These are phyloP conservation scores for Drosophila mauritiana DNA, from an alignment of 1,140 invertebrate species.

Conservation along the genomic window DNA sequence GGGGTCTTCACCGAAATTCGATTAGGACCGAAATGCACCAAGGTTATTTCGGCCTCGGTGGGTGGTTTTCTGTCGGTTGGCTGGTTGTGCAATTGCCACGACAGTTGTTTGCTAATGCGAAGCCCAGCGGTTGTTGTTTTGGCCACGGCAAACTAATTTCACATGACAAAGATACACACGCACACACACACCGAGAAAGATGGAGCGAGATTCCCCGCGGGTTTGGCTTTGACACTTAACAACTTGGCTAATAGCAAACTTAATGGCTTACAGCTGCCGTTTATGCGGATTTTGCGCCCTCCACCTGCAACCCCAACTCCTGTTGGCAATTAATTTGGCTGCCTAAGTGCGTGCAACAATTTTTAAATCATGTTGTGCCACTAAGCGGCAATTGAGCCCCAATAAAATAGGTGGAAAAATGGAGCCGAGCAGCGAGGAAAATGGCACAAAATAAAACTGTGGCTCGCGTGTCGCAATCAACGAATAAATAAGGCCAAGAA, in stretches of 20 bases:
- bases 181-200: background rate
- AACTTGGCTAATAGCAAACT: slow-evolving; percentile 49
- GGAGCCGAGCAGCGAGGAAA: background rate
- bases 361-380: slow-evolving; percentile 32
- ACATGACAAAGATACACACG: slow-evolving; percentile 8
- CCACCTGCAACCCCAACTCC: background rate
- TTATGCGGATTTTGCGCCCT: slow-evolving; percentile 33
- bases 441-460: slow-evolving; percentile 22
- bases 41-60: slow-evolving; percentile 38
- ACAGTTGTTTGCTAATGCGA: slow-evolving; percentile 19
- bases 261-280: slow-evolving; percentile 41
- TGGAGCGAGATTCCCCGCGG: slow-evolving; percentile 6
- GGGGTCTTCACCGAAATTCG: slow-evolving; percentile 45
- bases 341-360: slow-evolving; percentile 45
- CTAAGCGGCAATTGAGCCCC: slow-evolving; percentile 59
- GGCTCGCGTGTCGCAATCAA: slow-evolving; percentile 37
- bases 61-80: background rate
- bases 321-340: slow-evolving; percentile 36
- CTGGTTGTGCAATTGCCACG: slow-evolving; percentile 24
- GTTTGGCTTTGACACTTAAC: slow-evolving; percentile 56
- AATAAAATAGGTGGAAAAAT: slow-evolving; percentile 10
- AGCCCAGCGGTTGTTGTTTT: slow-evolving; percentile 20
- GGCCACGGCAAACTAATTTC: slow-evolving; percentile 39
- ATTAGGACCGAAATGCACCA: slow-evolving; percentile 60
- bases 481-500: slow-evolving; percentile 35